phyloP scores from a whole-genome alignment of 2,113 vertebrate species.

The Alaudala cheleensis region DNA sequence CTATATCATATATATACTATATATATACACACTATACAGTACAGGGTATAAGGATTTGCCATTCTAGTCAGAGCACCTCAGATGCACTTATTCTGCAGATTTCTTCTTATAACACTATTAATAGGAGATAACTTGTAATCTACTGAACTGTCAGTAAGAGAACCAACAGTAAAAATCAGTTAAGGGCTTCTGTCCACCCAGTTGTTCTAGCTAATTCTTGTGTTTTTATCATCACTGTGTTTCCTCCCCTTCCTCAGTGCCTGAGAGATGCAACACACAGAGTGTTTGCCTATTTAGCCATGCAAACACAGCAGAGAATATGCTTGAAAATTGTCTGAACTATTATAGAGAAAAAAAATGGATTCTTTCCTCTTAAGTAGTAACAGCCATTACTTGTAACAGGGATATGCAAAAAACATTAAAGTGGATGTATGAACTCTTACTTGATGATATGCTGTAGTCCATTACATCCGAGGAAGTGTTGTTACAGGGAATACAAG shows the following conservation, averaged over 20 bases:
- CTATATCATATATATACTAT: too few species aligned
- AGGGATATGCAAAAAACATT: constrained; percentile 40
- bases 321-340: neutral
- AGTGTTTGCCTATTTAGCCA: neutral
- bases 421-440: constrained; percentile 23
- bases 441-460: constrained; percentile 11
- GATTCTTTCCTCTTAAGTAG: neutral
- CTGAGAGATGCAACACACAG: neutral
- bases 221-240: neutral
- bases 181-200: neutral
- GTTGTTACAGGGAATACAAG: constrained; percentile 7
- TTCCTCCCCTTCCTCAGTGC: neutral
- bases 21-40: too few species aligned
- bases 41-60: neutral
- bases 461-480: constrained; percentile 40
- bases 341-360: neutral
- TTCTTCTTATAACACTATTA: neutral
- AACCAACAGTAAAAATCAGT: neutral
- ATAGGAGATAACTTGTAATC: neutral
- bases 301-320: neutral
- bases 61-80: neutral
- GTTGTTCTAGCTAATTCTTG: neutral
- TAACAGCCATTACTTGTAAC: neutral
- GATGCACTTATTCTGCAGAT: neutral
- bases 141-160: neutral